Conservation (phyloP, 2,113 vertebrate genomes). For the Halcyon senegalensis region DNA sequence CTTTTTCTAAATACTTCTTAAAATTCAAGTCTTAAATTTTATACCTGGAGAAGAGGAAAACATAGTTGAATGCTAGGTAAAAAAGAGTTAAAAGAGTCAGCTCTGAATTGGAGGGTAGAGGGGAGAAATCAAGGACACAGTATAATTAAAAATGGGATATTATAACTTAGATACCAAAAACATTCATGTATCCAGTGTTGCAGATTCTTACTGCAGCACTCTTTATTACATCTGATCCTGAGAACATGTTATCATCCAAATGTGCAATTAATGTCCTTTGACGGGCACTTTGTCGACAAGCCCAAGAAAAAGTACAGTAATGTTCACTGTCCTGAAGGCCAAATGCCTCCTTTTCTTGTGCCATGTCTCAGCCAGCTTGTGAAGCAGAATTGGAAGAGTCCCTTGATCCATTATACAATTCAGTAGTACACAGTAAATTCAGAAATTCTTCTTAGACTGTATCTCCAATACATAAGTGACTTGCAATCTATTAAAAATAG, state of each 20-base stretch:
- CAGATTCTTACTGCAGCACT: neutral
- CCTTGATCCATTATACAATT: neutral
- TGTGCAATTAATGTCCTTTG: neutral
- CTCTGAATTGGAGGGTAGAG: neutral
- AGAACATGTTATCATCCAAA: slow-evolving; percentile 18
- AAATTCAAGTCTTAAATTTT: neutral
- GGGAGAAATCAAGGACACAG: neutral
- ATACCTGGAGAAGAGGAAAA: neutral
- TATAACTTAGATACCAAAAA: neutral
- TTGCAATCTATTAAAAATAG: neutral
- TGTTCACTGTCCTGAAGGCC: neutral
- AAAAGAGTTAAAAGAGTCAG: neutral
- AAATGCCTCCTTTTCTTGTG: neutral
- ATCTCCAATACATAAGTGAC: neutral
- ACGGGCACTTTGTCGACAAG: neutral
- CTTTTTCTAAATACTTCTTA: neutral
- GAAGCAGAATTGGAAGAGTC: neutral
- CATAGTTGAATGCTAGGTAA: neutral
- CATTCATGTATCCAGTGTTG: neutral
- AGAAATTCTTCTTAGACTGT: neutral
- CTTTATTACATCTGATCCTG: neutral
- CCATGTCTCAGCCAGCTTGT: neutral
- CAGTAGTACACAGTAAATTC: neutral
- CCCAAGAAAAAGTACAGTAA: neutral
- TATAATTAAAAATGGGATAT: neutral